These are phyloP conservation scores for Anas capensis DNA, from an alignment of 2,797 vertebrate genomes.

Conservation along the genomic window DNA sequence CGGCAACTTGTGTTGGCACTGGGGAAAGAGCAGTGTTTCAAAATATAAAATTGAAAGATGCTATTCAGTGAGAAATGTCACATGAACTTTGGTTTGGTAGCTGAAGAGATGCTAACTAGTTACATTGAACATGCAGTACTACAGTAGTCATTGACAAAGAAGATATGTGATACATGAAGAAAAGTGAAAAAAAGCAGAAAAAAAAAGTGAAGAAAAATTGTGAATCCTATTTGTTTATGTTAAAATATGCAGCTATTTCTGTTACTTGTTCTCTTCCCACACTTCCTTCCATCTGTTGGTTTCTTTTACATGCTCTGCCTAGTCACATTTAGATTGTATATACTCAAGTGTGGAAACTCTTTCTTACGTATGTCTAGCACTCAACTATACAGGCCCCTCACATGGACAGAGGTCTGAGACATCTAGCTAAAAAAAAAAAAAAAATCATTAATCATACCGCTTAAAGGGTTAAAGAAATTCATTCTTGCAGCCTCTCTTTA, in stretches of 20 bases:
- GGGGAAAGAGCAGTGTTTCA: not conserved
- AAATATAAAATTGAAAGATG: not conserved
- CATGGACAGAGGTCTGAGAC: not conserved
- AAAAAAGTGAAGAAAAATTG: not conserved
- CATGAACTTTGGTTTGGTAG: not conserved
- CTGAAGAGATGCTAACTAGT: not conserved
- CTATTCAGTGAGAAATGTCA: not conserved
- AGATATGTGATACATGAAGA: not conserved
- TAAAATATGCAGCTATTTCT: not conserved
- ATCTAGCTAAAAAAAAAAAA: not conserved
- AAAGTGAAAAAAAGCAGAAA: not conserved
- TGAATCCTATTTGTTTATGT: not conserved
- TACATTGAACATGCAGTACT: not conserved
- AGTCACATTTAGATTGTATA: not conserved
- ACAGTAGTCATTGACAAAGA: not conserved
- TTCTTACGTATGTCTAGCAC: not conserved
- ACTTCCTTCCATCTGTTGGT: not conserved
- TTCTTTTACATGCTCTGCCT: not conserved
- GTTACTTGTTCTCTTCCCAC: not conserved
- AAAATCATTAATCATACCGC: not conserved
- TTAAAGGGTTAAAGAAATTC: not conserved
- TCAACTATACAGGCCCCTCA: not conserved
- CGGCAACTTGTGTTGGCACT: not conserved
- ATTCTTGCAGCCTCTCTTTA: not conserved
- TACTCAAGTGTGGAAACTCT: not conserved